These are phyloP conservation scores for Dione vanillae DNA, from an alignment of 2,888 invertebrate species.

Conservation along the genomic window DNA sequence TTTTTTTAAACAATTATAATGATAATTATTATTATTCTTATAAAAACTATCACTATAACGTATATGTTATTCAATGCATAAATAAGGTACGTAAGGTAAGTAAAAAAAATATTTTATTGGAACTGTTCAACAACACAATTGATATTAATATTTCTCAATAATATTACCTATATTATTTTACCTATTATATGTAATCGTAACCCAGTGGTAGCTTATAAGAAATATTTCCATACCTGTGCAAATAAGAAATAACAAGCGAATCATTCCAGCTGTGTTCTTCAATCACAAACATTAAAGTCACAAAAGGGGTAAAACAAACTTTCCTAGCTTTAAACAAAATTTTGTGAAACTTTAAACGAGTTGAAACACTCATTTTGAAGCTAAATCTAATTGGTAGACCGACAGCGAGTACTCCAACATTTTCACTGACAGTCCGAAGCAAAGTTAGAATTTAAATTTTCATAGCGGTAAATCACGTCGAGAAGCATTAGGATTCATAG, in stretches of 20 bases:
- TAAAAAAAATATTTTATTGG: neutral
- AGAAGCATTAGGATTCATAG: slow-evolving; percentile 74
- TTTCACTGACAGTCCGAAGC: slow-evolving; percentile 74
- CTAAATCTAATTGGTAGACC: slow-evolving; percentile 74
- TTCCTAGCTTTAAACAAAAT: slow-evolving; percentile 69
- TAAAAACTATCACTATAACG: too few species aligned
- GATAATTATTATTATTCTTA: too few species aligned
- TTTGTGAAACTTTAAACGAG: slow-evolving; percentile 68
- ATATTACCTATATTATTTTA: neutral
- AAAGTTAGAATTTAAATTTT: slow-evolving; percentile 79
- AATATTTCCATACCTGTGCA: slow-evolving; percentile 66
- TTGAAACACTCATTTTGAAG: slow-evolving; percentile 77
- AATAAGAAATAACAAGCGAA: slow-evolving; percentile 67
- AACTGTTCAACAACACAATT: neutral
- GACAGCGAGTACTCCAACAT: slow-evolving; percentile 72
- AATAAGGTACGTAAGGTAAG: too few species aligned
- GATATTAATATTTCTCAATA: too few species aligned
- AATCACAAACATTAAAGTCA: slow-evolving; percentile 64
- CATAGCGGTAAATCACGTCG: slow-evolving; percentile 72
- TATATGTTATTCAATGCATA: too few species aligned
- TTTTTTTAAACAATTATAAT: neutral
- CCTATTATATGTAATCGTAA: neutral
- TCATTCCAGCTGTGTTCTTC: slow-evolving; percentile 69
- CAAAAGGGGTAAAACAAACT: slow-evolving; percentile 62
- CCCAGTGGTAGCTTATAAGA: neutral